These are phyloP conservation scores for Spatulosminthurus flaviceps DNA, from an alignment of 2,888 invertebrate species.

Conservation along the genomic window DNA sequence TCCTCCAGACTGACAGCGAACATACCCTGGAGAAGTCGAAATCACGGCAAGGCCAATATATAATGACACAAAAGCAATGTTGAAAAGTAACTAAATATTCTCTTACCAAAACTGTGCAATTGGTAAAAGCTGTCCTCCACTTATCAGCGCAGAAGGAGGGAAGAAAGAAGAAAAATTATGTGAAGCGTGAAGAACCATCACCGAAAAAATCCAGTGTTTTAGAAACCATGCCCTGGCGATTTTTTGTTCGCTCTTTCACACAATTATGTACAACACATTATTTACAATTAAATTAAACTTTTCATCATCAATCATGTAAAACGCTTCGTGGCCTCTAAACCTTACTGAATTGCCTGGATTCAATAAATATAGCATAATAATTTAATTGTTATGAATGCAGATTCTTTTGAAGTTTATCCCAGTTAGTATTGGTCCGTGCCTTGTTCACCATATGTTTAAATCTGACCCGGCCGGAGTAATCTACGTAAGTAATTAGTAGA, in stretches of 20 bases:
- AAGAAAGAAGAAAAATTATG: constrained; percentile 13
- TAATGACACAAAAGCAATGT: too few species aligned
- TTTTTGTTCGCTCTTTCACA: constrained; percentile 1
- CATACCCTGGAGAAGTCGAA: too few species aligned
- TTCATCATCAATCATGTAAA: too few species aligned
- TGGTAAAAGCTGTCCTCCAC: background rate
- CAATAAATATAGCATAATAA: too few species aligned
- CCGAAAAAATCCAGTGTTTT: constrained; percentile 5
- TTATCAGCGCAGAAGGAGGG: background rate
- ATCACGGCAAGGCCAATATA: too few species aligned
- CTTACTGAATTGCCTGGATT: too few species aligned
- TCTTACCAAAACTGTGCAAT: background rate
- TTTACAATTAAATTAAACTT: too few species aligned
- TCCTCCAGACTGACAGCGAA: too few species aligned
- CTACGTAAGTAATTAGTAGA: constrained; percentile 1
- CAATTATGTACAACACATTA: background rate
- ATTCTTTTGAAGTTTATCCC: background rate
- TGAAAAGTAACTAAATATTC: constrained; percentile 3
- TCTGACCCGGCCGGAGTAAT: background rate
- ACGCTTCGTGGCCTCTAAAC: too few species aligned
- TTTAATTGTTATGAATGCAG: too few species aligned
- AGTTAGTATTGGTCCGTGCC: constrained; percentile 1
- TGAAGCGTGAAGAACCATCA: constrained; percentile 14
- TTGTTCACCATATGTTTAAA: background rate
- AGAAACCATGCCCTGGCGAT: constrained; percentile 3